Conservation (phyloP, 2,113 vertebrate genomes). For the Cynopterus brachyotis region DNA sequence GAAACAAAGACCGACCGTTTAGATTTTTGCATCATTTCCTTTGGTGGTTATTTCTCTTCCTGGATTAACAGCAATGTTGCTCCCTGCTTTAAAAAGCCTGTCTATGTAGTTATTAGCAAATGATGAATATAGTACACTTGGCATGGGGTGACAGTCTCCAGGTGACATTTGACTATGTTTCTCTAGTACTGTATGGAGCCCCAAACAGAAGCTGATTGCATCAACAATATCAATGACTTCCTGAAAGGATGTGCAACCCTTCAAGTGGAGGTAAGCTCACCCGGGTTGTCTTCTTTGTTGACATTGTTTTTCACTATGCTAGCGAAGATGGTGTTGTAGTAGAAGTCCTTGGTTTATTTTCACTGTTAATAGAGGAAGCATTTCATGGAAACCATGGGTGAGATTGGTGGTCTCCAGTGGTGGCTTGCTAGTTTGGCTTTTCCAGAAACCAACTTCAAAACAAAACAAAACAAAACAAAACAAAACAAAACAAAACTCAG, state of each 20-base stretch:
- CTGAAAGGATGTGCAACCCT: slow-evolving; percentile 90
- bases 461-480: not conserved
- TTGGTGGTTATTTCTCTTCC: slow-evolving; percentile 82
- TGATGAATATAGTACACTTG: not conserved
- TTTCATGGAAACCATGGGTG: not conserved
- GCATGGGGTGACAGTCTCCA: not conserved
- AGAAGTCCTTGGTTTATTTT: not conserved
- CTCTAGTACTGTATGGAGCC: slow-evolving; percentile 93
- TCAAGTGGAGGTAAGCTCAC: slow-evolving; percentile 93
- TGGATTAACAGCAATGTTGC: slow-evolving; percentile 76
- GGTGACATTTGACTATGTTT: slow-evolving; percentile 73
- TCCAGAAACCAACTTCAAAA: slow-evolving; percentile 13
- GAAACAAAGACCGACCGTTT: slow-evolving; percentile 74
- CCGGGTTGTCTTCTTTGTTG: not conserved
- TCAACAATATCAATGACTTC: slow-evolving; percentile 93
- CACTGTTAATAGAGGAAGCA: not conserved
- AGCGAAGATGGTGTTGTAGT: not conserved
- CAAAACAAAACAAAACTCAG: slow-evolving; percentile 14
- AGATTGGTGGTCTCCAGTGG: not conserved
- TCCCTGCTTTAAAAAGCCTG: slow-evolving; percentile 47
- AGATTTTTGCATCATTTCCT: slow-evolving; percentile 82
- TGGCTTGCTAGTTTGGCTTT: not conserved
- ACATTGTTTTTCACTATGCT: not conserved
- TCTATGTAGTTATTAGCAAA: not conserved
- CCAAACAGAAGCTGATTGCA: slow-evolving; percentile 91